A percentile compares a stretch with the other conserved stretches of the same genome.
These are phyloP conservation scores for Girardia tigrina DNA, from an alignment of 2,888 invertebrate genomes.

Conservation along the genomic window DNA sequence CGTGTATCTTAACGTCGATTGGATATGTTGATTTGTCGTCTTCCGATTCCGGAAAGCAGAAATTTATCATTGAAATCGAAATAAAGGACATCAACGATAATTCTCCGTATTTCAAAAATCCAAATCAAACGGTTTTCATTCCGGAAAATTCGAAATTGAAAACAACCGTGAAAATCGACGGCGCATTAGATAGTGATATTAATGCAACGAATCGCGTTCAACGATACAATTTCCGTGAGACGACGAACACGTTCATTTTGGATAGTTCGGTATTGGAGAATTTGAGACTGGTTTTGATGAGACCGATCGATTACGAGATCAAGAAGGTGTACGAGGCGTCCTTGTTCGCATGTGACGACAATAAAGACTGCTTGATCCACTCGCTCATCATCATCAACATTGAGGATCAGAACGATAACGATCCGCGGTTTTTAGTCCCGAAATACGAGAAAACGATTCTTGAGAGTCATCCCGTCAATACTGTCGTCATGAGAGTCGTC, in stretches of 20 bases:
- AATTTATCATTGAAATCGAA: slow-evolving; percentile 17
- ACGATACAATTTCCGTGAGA: slow-evolving; percentile 12
- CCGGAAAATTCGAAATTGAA: slow-evolving; percentile 9
- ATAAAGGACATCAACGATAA: slow-evolving; percentile 30
- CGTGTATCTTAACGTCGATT: background rate
- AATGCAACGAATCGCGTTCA: background rate
- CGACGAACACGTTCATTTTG: background rate
- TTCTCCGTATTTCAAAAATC: background rate
- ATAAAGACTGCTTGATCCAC: background rate
- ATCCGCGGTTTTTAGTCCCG: background rate
- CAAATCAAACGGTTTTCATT: slow-evolving; percentile 14
- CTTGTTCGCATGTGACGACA: slow-evolving; percentile 26
- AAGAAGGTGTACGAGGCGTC: background rate
- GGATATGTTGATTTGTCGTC: background rate
- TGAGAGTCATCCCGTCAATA: background rate
- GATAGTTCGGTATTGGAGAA: background rate
- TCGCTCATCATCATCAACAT: slow-evolving; percentile 14
- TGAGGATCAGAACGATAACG: slow-evolving; percentile 32
- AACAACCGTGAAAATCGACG: background rate
- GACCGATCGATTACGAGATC: slow-evolving; percentile 20
- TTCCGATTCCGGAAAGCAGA: background rate
- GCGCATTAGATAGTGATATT: slow-evolving; percentile 2
- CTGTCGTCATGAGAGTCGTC: background rate
- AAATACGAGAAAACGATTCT: background rate
- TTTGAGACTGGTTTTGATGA: background rate